Evolutionary conservation across 2,797 vertebrate species (phyloP).

Genomic region (Pantherophis alleghaniensis): DNA sequence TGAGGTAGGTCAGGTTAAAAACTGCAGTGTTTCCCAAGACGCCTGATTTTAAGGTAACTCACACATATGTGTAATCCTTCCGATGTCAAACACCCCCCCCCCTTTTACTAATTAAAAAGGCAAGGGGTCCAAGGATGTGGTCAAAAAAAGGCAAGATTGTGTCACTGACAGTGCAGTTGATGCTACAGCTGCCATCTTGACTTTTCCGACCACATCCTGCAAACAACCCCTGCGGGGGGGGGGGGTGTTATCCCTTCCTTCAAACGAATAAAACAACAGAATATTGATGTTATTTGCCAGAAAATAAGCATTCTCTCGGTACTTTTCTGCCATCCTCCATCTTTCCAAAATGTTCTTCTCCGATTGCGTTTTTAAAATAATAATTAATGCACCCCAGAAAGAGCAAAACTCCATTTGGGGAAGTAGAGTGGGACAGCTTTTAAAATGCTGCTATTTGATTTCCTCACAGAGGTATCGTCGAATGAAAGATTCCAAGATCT

Average conservation of each 20-base stretch:
- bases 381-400: slow-evolving; percentile 26
- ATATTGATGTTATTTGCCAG: slow-evolving; percentile 1
- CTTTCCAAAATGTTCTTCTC: not conserved
- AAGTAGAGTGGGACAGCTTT: not conserved
- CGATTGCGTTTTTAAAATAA: slow-evolving; percentile 13
- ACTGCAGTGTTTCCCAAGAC: not conserved
- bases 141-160: too few species aligned
- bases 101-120: not conserved
- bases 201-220: too few species aligned
- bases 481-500: slow-evolving; percentile 17
- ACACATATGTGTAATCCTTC: not conserved
- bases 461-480: not conserved
- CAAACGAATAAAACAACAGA: not conserved
- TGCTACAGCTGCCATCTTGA: not conserved
- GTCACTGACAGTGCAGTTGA: not conserved
- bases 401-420: not conserved
- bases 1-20: not conserved
- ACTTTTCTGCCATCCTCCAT: not conserved
- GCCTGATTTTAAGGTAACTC: not conserved
- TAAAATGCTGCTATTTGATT: not conserved
- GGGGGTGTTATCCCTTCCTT: not conserved
- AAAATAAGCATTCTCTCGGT: not conserved
- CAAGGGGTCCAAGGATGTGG: not conserved
- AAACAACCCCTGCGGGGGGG: too few species aligned
- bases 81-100: not conserved